Percentiles rank a stretch among this genome's conserved stretches.
Evolutionary conservation across 2,113 vertebrate genomes (phyloP).

Genomic region (Vombatus ursinus): DNA sequence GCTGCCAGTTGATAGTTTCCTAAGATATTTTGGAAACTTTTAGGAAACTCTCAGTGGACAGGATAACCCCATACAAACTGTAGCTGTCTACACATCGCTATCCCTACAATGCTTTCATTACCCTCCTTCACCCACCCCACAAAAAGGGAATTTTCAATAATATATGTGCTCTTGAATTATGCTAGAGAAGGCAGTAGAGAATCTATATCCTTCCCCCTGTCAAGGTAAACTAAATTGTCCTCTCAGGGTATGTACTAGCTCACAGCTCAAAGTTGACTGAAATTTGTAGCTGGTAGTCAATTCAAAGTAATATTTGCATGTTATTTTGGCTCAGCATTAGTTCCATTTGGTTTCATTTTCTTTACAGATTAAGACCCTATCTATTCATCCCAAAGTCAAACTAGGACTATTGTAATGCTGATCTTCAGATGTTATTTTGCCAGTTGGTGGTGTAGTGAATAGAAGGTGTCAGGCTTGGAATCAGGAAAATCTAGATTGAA

Average conservation of each 20-base stretch:
- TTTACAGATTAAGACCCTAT: background rate
- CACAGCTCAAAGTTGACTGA: background rate
- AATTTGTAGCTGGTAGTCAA: background rate
- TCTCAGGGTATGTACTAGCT: background rate
- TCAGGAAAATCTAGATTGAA: too few relatives aligned
- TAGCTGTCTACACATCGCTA: background rate
- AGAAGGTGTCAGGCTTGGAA: background rate
- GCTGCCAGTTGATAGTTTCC: background rate
- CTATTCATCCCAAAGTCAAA: background rate
- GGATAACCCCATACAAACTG: background rate
- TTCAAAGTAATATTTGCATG: background rate
- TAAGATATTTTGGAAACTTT: background rate
- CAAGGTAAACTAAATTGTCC: background rate
- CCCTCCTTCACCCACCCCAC: too few relatives aligned
- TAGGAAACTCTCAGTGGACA: constrained; percentile 24
- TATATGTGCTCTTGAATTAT: background rate
- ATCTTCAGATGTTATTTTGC: background rate
- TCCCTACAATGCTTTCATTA: background rate
- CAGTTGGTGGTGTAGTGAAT: background rate
- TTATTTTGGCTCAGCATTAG: background rate
- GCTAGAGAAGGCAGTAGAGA: background rate
- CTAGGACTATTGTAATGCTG: background rate
- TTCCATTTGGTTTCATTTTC: background rate
- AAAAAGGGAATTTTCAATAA: background rate
- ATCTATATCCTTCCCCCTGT: background rate